Conservation (phyloP, 2,888 invertebrate species). For the Ganaspis brasiliensis region DNA sequence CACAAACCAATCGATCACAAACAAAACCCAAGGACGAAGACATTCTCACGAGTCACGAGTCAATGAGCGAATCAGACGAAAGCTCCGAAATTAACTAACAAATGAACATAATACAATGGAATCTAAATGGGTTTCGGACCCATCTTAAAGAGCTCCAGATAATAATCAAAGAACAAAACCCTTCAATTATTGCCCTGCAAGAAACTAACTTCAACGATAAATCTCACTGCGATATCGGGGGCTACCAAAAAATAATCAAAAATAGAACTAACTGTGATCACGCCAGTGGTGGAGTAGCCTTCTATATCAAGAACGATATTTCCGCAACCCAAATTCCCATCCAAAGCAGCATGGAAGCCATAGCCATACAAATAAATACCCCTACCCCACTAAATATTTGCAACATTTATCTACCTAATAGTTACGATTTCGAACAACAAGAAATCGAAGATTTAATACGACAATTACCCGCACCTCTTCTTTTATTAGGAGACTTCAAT, state of each 20-base stretch:
- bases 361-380: constrained; percentile 24
- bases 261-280: constrained; percentile 12
- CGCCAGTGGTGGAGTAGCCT: constrained; percentile 51
- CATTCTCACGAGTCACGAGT: too few relatives aligned
- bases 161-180: constrained; percentile 9
- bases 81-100: constrained; percentile 60
- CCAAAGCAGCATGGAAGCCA: constrained; percentile 50
- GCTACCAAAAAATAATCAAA: neutral
- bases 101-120: constrained; percentile 25
- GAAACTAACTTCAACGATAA: constrained; percentile 19
- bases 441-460: neutral
- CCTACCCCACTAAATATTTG: constrained; percentile 33
- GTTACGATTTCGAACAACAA: neutral
- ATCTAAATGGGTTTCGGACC: constrained; percentile 13
- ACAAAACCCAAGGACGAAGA: neutral
- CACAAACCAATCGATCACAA: neutral
- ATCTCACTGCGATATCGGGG: neutral
- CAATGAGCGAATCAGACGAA: constrained; percentile 59
- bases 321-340: constrained; percentile 43
- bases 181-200: neutral
- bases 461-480: neutral
- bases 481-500: constrained; percentile 7
- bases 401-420: constrained; percentile 47
- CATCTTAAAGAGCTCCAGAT: constrained; percentile 9
- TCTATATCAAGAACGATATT: constrained; percentile 41